phyloP scores from a whole-genome alignment of 2,888 invertebrate genomes.

The Chelonus formosanus region DNA sequence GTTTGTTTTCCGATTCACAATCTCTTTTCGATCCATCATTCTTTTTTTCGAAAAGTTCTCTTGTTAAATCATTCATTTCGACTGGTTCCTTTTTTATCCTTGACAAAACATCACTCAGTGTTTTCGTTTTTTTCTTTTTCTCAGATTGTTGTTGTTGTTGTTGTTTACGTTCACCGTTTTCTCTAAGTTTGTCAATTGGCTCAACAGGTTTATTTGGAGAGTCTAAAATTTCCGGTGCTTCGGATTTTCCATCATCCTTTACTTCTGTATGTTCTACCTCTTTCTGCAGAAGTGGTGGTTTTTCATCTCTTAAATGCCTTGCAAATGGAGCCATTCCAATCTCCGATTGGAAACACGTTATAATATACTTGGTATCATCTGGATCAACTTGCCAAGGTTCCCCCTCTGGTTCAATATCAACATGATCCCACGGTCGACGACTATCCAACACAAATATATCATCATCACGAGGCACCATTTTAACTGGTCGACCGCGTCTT shows the following conservation, averaged over 20 bases:
- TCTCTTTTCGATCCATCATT: constrained; percentile 58
- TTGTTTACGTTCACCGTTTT: constrained; percentile 40
- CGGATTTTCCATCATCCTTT: constrained; percentile 51
- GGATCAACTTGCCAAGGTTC: constrained; percentile 80
- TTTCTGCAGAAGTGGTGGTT: constrained; percentile 57
- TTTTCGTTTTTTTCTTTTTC: constrained; percentile 69
- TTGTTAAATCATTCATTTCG: constrained; percentile 66
- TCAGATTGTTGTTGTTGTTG: constrained; percentile 46
- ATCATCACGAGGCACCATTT: constrained; percentile 76
- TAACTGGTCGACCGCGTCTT: constrained; percentile 84
- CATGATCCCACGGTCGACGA: constrained; percentile 78
- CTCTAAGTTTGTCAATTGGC: constrained; percentile 28
- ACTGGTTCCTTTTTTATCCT: constrained; percentile 71
- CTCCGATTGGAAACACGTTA: constrained; percentile 86
- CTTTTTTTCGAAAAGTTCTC: constrained; percentile 62
- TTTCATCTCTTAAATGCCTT: constrained; percentile 70
- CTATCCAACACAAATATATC: constrained; percentile 85
- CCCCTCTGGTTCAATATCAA: constrained; percentile 72
- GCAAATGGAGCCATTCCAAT: constrained; percentile 82
- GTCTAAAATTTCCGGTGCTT: constrained; percentile 36
- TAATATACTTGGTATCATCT: constrained; percentile 77
- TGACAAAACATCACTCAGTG: constrained; percentile 71
- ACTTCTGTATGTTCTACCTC: constrained; percentile 51
- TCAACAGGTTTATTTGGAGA: constrained; percentile 22
- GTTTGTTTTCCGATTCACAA: constrained; percentile 54